Evolutionary conservation across 1,140 invertebrate genomes (phyloP), one percentile per base, ranked within the genome.

Genomic region (Anthonomus grandis): DNA sequence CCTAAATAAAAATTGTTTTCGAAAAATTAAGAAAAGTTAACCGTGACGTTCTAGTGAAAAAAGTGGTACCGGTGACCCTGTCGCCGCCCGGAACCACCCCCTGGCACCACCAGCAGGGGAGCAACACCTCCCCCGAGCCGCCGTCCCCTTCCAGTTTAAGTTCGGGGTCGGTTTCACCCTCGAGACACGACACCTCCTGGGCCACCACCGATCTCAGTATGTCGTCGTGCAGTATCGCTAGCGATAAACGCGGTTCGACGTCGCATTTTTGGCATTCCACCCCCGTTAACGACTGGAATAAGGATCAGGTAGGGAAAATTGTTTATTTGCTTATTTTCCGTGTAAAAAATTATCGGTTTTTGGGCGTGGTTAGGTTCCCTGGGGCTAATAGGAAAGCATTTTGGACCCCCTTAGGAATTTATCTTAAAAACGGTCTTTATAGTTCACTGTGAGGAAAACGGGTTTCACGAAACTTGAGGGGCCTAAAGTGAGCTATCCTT

Each of bases 201-300:
- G 65, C 75, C 5, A 73, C 74, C 37, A 78, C 78, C 22, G 78
- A 79, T 66, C 63, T 74, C 27, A 73, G 71, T 66, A 60, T 80
- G 13, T 78, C 76, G 0, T 77, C 75, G 37, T 81, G 72, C 57
- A 86, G 84, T 78, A 78, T 83, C 78, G 74, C 80, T 77, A 79
- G 81, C 74, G 79, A 83, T 71, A 82, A 85, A 71, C 78, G 82
- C 68, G 74, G 67, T 37, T 74, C 77, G n/a, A n/a, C n/a, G n/a
- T 48, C 49, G 4, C 80, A 85, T 53, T 82, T 84, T 56, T 87
- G 85, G 79, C 85, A 87, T 62, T 81, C 79, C 38, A 80, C 80
- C 15, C 83, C 86, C 4, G 84, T 93, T 42, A 79, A 81, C 18
- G 89, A 92, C 64, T 95, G 91, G 91, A 89, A 82, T 59, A 89